Percentiles rank a stretch among this genome's conserved stretches.
phyloP scores from a whole-genome alignment of 2,113 vertebrate species.

The Phyllostomus hastatus region DNA sequence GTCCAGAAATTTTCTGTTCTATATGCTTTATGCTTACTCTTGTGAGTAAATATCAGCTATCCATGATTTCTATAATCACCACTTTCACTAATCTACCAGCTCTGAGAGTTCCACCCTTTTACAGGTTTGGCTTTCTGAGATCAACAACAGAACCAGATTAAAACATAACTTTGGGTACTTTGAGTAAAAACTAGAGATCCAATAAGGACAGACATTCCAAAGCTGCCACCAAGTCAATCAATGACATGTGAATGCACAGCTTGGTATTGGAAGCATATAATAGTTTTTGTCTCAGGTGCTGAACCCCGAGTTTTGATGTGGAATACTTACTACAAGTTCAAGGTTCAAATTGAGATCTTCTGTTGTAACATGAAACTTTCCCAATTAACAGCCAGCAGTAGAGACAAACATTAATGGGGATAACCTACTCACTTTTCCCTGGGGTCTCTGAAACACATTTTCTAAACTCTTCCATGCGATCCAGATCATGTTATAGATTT shows the following conservation, averaged over 20 bases:
- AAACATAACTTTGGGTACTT: not conserved
- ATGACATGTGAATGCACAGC: not conserved
- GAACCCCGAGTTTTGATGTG: not conserved
- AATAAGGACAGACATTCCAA: not conserved
- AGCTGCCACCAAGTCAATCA: not conserved
- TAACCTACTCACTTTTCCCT: slow-evolving; percentile 36
- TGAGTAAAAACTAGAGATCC: not conserved
- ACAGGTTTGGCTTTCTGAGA: not conserved
- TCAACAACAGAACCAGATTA: not conserved
- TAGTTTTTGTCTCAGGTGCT: not conserved
- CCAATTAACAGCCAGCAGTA: not conserved
- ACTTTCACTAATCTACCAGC: not conserved
- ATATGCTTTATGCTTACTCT: not conserved
- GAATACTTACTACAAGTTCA: not conserved
- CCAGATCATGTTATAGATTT: slow-evolving; percentile 76
- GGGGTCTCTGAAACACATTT: slow-evolving; percentile 66
- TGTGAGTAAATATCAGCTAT: slow-evolving; percentile 19
- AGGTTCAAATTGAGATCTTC: not conserved
- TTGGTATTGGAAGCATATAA: not conserved
- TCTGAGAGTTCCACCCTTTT: not conserved
- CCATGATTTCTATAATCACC: not conserved
- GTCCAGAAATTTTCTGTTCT: not conserved
- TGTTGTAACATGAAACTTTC: not conserved
- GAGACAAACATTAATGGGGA: not conserved
- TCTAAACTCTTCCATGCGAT: slow-evolving; percentile 66